phyloP scores from a whole-genome alignment of 1,140 invertebrate genomes.

The Pachypsylla venusta region DNA sequence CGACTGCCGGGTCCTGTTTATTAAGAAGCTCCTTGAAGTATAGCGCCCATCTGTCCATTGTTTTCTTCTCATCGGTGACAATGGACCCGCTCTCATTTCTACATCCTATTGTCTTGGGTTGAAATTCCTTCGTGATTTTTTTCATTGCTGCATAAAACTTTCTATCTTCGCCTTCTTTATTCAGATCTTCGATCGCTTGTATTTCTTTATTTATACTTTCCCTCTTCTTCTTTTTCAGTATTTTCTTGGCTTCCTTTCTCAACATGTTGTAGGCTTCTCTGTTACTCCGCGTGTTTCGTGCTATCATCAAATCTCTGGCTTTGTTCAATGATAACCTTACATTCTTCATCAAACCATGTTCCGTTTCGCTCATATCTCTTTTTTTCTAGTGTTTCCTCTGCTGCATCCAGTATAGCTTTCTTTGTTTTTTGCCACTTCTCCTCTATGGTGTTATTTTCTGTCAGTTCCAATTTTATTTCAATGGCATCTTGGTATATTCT shows the following conservation, averaged over 20 bases:
- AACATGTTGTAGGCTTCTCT: neutral
- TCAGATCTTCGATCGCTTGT: neutral
- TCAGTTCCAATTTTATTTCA: neutral
- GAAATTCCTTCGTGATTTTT: neutral
- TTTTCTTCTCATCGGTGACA: too few species aligned
- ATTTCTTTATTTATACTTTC: slow-evolving; percentile 12
- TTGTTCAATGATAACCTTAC: slow-evolving; percentile 11
- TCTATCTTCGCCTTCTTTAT: too few species aligned
- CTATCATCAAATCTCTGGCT: neutral
- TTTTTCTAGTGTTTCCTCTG: neutral
- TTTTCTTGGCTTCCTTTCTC: slow-evolving; percentile 9
- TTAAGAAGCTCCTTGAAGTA: too few species aligned
- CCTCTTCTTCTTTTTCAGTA: slow-evolving; percentile 11
- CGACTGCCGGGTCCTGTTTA: too few species aligned
- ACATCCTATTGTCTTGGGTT: too few species aligned
- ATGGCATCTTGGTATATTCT: neutral
- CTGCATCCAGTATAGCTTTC: neutral
- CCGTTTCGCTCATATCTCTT: neutral
- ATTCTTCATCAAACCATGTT: slow-evolving; percentile 11
- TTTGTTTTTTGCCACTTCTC: slow-evolving; percentile 9
- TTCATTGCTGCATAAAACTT: neutral
- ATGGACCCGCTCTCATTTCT: too few species aligned
- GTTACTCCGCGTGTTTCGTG: slow-evolving; percentile 4
- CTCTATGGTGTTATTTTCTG: neutral
- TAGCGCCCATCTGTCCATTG: too few species aligned